Conservation (phyloP, 2,113 vertebrate genomes). For the Phalacrocorax pelagicus region DNA sequence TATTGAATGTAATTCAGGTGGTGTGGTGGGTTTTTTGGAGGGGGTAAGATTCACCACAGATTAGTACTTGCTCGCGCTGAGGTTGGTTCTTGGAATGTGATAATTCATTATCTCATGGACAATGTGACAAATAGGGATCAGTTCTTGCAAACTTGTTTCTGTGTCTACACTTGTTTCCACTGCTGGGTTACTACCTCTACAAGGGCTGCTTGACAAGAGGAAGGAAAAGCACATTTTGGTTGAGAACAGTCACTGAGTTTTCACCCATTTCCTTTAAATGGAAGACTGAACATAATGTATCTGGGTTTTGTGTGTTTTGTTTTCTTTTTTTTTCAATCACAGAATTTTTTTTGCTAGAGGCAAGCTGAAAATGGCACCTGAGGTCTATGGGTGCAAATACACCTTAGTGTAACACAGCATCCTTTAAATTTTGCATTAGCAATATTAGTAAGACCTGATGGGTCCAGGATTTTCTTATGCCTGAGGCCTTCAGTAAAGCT, state of each 20-base stretch:
- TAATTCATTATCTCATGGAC: conserved; percentile 31
- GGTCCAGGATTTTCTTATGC: not conserved
- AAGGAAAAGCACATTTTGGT: not conserved
- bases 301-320: not conserved
- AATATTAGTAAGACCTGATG: not conserved
- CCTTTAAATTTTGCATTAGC: not conserved
- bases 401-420: not conserved
- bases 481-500: not conserved
- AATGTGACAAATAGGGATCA: not conserved
- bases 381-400: not conserved
- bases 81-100: conserved; percentile 53
- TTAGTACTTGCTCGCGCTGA: not conserved
- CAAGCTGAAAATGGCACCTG: not conserved
- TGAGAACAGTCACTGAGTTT: not conserved
- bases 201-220: not conserved
- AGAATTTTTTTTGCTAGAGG: not conserved
- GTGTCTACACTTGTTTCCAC: not conserved
- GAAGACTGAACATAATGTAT: not conserved
- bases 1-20: conserved; percentile 1
- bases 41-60: not conserved
- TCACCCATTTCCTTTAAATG: not conserved
- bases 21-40: conserved; percentile 30
- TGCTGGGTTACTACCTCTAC: not conserved
- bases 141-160: not conserved
- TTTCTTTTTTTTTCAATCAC: not conserved